A percentile compares a stretch with the other conserved stretches of the same genome.
Evolutionary conservation across 2,888 invertebrate species (phyloP).

Genomic region (Eustalomyia histrio): DNA sequence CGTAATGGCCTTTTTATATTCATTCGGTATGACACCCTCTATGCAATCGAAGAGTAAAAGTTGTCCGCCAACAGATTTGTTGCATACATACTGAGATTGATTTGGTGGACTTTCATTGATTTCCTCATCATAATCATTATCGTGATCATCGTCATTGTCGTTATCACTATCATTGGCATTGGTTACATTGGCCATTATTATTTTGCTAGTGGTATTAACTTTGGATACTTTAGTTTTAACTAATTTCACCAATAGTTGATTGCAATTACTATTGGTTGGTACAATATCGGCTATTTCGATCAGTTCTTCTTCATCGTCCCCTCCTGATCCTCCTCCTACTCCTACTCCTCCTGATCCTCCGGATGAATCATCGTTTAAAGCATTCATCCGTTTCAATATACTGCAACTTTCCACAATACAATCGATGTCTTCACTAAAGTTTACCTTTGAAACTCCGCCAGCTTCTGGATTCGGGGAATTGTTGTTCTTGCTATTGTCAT

Average conservation of each 20-base stretch:
- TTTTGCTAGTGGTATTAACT: conserved; percentile 68
- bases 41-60: conserved; percentile 74
- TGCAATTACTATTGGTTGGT: conserved; percentile 84
- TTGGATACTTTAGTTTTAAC: conserved; percentile 71
- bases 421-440: conserved; percentile 74
- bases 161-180: conserved; percentile 67
- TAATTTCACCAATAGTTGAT: conserved; percentile 83
- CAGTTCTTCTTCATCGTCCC: conserved; percentile 68
- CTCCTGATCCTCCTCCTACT: conserved; percentile 24
- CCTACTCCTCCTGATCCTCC: conserved; percentile 34
- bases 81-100: conserved; percentile 27
- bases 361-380: conserved; percentile 69
- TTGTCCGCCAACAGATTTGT: conserved; percentile 72
- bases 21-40: conserved; percentile 73
- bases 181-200: conserved; percentile 74
- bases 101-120: conserved; percentile 23
- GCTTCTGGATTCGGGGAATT: conserved; percentile 67
- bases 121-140: conserved; percentile 69
- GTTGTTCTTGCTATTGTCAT: conserved; percentile 64
- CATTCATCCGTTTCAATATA: conserved; percentile 75
- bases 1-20: conserved; percentile 80
- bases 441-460: conserved; percentile 76
- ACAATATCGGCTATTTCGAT: conserved; percentile 81
- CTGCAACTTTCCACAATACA: conserved; percentile 75
- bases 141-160: conserved; percentile 68